A percentile compares a stretch with the other conserved stretches of the same genome.
Conservation (phyloP, 2,888 invertebrate species). For the Drymonia ruficornis region DNA sequence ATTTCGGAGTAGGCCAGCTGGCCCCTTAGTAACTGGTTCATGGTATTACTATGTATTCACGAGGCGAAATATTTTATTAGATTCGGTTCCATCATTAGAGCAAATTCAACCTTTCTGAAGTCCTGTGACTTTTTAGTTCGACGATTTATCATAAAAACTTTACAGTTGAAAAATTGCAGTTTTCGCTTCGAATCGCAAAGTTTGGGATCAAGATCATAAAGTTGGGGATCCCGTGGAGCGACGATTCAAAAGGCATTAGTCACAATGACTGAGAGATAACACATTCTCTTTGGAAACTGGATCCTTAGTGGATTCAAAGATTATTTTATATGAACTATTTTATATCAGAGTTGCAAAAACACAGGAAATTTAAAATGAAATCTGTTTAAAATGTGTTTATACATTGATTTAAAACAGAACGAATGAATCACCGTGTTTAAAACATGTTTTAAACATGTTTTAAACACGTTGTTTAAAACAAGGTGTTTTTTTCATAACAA, state of each 20-base stretch:
- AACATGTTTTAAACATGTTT: too few relatives aligned
- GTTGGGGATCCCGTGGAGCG: conserved; percentile 54
- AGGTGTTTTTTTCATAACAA: too few relatives aligned
- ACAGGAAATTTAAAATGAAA: too few relatives aligned
- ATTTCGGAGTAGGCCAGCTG: too few relatives aligned
- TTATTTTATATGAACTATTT: conserved; percentile 41
- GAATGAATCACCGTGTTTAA: too few relatives aligned
- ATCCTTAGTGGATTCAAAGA: conserved; percentile 42
- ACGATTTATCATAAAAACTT: conserved; percentile 35
- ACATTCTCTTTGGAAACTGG: conserved; percentile 60
- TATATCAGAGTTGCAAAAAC: too few relatives aligned
- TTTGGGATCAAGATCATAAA: conserved; percentile 67
- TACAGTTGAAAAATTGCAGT: conserved; percentile 53
- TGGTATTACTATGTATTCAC: conserved; percentile 31
- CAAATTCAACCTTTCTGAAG: conserved; percentile 11
- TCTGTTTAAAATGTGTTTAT: too few relatives aligned
- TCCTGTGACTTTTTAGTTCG: conserved; percentile 15
- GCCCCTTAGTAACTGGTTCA: too few relatives aligned
- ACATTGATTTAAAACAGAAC: too few relatives aligned
- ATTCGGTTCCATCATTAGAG: conserved; percentile 9
- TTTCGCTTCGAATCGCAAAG: conserved; percentile 55
- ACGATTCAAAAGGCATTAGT: conserved; percentile 59
- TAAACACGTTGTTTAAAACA: too few relatives aligned
- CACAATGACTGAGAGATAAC: conserved; percentile 57
- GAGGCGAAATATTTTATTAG: conserved; percentile 18